Conservation (phyloP, 2,113 vertebrate genomes). For the Clarias magur region DNA sequence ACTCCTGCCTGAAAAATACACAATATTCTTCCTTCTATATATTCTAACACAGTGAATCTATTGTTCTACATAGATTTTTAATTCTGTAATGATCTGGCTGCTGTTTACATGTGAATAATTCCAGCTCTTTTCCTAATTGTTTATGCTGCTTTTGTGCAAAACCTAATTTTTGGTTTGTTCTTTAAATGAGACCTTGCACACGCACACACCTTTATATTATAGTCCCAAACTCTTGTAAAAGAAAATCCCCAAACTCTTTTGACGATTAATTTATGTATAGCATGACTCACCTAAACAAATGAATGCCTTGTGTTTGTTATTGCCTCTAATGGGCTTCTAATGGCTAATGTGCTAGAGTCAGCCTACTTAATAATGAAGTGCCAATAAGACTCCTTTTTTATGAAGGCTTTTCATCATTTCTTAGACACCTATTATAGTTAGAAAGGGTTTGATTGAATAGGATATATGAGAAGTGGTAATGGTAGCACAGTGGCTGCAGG, state of each 20-base stretch:
- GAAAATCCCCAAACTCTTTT: slow-evolving; percentile 49
- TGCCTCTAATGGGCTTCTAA: slow-evolving; percentile 76
- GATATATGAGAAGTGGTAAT: slow-evolving; percentile 15
- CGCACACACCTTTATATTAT: slow-evolving; percentile 13
- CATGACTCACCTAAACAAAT: slow-evolving; percentile 75
- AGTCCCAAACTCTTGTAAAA: not conserved
- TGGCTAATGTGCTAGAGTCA: slow-evolving; percentile 73
- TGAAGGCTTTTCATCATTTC: slow-evolving; percentile 79
- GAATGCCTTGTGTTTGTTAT: slow-evolving; percentile 70
- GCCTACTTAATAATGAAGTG: slow-evolving; percentile 75
- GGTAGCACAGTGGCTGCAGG: not conserved
- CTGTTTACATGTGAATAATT: slow-evolving; percentile 41
- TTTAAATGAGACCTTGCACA: not conserved
- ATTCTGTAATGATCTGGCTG: slow-evolving; percentile 25
- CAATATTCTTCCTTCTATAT: no score
- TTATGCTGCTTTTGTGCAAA: slow-evolving; percentile 17
- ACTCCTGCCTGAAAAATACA: no score
- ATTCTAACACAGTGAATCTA: not conserved
- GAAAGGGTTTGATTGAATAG: slow-evolving; percentile 38
- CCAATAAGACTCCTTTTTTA: slow-evolving; percentile 73
- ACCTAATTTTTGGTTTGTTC: not conserved
- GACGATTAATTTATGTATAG: slow-evolving; percentile 68
- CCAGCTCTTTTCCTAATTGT: slow-evolving; percentile 7
- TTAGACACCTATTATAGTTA: slow-evolving; percentile 64
- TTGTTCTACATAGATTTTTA: slow-evolving; percentile 38